Base-by-base conservation (phyloP, 2,888 invertebrate genomes). In the Argynnis bischoffii region DNA sequence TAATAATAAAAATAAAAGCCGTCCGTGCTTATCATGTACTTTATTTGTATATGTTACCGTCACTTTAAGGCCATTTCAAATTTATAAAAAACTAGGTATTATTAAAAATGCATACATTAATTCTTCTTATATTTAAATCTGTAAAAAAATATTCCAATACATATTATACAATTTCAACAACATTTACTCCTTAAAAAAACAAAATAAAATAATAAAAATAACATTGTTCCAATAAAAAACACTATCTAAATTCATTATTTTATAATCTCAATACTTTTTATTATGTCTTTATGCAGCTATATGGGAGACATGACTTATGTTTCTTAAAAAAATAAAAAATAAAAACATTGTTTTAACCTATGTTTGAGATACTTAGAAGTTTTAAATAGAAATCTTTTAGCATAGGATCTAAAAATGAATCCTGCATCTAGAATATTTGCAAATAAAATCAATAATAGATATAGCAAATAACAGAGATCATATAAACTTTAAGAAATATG, bases 381-480 rank as follows among this genome's bases (percentile, higher is more conserved):
- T 56, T 16, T 41, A 13, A 15, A 41, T 11, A 41, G 11, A 41
- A 11, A 8, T 8, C 2, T 1, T 41, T 41, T 41, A 41, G 35
- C 35, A 41, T 8, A 8, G 35, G 35, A 41, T 41, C 35, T n/a
- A 59, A 26, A 59, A 47, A 47, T 15, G 2, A 50, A n/a, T 13
- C 16, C 15, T n/a, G 50, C 16, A 26, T 26, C 4, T 18, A 26
- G 26, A 26, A 26, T 26, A 26, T 26, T 3, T 4, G 41, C 6
- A 53, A 53, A 41, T 53, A 14, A 41, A 41, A 41, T 41, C 11
- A 41, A 41, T 41, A 41, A 41, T 41, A 41, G 11, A 41, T 41
- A 14, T 53, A 65, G 26, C 11, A 55, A 66, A 55, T 59, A 50
- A 48, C 56, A 46, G 75, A 77, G 77, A 77, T 77, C 76, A 75